These are phyloP conservation scores for Nycticorax nycticorax DNA, from an alignment of 2,113 vertebrate species.

Conservation along the genomic window DNA sequence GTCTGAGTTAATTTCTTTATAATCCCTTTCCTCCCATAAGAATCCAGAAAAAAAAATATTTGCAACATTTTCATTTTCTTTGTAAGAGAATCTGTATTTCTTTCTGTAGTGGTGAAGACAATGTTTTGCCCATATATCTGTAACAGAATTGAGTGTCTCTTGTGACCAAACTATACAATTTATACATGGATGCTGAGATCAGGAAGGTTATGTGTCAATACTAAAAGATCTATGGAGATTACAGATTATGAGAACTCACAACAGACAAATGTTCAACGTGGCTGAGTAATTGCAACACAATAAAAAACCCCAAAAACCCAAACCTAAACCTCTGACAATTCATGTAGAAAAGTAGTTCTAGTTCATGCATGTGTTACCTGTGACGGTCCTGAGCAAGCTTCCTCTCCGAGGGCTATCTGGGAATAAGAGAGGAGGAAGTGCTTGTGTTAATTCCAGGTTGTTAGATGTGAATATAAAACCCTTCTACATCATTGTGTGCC, in stretches of 20 bases:
- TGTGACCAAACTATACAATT: background rate
- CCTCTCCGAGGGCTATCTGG: background rate
- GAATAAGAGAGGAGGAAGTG: background rate
- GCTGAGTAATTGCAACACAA: background rate
- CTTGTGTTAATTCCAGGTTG: background rate
- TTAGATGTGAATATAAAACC: background rate
- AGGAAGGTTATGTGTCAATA: background rate
- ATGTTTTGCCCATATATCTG: background rate
- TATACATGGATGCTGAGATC: background rate
- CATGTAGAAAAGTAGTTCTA: background rate
- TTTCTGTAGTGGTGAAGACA: background rate
- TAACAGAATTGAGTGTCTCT: background rate
- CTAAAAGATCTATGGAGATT: background rate
- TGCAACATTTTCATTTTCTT: background rate
- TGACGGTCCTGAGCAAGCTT: background rate
- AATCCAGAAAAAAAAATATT: background rate
- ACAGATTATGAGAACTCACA: background rate
- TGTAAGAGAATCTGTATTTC: conserved; percentile 6
- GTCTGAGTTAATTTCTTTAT: background rate
- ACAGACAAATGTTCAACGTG: background rate
- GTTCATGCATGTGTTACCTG: background rate
- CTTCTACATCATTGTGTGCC: background rate
- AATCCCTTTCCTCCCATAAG: background rate
- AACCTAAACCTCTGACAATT: background rate
- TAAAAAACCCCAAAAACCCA: background rate